Evolutionary conservation across 2,888 invertebrate genomes (phyloP).

Genomic region (Silvanus unidentatus): DNA sequence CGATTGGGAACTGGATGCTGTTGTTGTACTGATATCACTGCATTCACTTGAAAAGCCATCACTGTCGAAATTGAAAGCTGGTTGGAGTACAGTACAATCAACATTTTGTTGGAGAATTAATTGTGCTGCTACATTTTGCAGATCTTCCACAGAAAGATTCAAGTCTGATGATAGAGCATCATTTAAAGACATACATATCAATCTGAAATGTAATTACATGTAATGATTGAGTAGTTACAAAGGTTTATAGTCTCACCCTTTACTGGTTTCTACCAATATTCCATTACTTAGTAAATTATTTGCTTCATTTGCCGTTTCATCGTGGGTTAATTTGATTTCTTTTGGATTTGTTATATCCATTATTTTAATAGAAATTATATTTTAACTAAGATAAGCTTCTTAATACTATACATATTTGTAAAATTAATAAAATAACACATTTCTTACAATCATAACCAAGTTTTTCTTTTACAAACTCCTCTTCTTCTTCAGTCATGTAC

Average conservation of each 20-base stretch:
- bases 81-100: constrained; percentile 9
- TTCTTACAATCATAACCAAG: too few relatives aligned
- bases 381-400: too few relatives aligned
- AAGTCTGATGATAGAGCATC: constrained; percentile 46
- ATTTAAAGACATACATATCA: constrained; percentile 47
- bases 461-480: too few relatives aligned
- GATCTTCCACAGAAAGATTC: constrained; percentile 46
- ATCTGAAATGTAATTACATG: constrained; percentile 32
- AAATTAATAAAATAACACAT: too few relatives aligned
- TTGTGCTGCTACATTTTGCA: constrained; percentile 46
- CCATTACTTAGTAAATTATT: constrained; percentile 46
- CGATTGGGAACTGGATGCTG: constrained; percentile 22
- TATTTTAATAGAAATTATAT: too few relatives aligned
- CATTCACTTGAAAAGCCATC: constrained; percentile 44
- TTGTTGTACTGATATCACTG: constrained; percentile 34
- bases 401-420: too few relatives aligned
- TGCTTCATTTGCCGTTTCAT: constrained; percentile 38
- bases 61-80: constrained; percentile 36
- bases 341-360: too few relatives aligned
- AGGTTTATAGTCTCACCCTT: constrained; percentile 36
- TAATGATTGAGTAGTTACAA: neutral
- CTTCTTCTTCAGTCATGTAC: too few relatives aligned
- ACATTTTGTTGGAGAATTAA: constrained; percentile 42
- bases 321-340: neutral
- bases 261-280: constrained; percentile 46